phyloP scores from a whole-genome alignment of 2,888 invertebrate genomes.

The Pseudococcus viburni region DNA sequence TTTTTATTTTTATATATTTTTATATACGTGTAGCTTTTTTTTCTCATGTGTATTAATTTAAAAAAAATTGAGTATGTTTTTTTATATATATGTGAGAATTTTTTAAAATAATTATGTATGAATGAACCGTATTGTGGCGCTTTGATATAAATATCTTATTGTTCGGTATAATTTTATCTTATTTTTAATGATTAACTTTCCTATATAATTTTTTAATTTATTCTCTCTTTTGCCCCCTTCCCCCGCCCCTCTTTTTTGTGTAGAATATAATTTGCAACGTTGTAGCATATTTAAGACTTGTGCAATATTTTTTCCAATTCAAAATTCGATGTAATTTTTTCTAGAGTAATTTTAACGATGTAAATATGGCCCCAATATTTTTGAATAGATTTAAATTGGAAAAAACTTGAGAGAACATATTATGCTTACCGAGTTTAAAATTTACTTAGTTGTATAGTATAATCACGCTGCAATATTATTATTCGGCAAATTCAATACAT shows the following conservation, averaged over 20 bases:
- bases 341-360: slow-evolving; percentile 45
- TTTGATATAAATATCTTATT: slow-evolving; percentile 52
- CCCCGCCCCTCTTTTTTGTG: slow-evolving; percentile 18
- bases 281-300: slow-evolving; percentile 62
- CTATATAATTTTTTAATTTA: slow-evolving; percentile 54
- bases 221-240: not conserved
- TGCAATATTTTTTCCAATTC: slow-evolving; percentile 59
- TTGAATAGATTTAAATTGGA: not conserved
- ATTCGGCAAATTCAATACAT: slow-evolving; percentile 59
- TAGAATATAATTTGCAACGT: slow-evolving; percentile 56
- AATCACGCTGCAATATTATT: slow-evolving; percentile 57
- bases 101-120: slow-evolving; percentile 26
- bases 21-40: slow-evolving; percentile 57
- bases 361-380: slow-evolving; percentile 50
- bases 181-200: slow-evolving; percentile 58
- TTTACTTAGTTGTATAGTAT: slow-evolving; percentile 58
- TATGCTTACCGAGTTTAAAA: slow-evolving; percentile 63
- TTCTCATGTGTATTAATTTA: slow-evolving; percentile 20
- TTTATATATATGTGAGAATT: slow-evolving; percentile 42
- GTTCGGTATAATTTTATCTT: slow-evolving; percentile 38
- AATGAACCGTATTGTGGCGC: slow-evolving; percentile 50
- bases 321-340: slow-evolving; percentile 48
- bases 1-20: slow-evolving; percentile 57
- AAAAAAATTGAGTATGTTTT: slow-evolving; percentile 11
- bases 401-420: slow-evolving; percentile 19